Evolutionary conservation across 2,113 vertebrate genomes (phyloP), one percentile per base, ranked within the genome.

Genomic region (Rhadina sibilatrix): DNA sequence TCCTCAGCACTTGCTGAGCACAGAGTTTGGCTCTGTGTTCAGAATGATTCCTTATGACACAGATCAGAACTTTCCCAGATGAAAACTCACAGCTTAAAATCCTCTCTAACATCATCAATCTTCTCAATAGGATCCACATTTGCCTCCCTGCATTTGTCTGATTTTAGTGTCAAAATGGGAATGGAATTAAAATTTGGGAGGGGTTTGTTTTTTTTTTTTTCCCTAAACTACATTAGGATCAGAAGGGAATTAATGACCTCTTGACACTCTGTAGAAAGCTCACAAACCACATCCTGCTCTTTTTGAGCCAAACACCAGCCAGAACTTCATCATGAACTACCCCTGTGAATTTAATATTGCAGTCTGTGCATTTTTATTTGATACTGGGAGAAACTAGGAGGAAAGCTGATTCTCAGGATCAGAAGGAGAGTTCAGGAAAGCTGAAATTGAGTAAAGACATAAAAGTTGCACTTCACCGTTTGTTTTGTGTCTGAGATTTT

Each of bases 141-240:
- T 83, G 18, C 46, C 68, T 89, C 44, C 35, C 47, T 78, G 52
- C 30, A 13, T 78, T 76, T 87, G 38, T 66, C 66, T 52, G 24
- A 17, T 63, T 90, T 81, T 75, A 42, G 31, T 37, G n/a, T 37
- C 27, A 93, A 74, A 83, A 78, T 52, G 31, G 12, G 35, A 91
- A 74, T 47, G 69, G 70, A 68, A 25, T 79, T 89, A 60, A 70
- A 63, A 71, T 63, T 19, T 9, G 30, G 17, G 33, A 11, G 4
- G 4, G 0, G n/a, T n/a, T n/a, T n/a, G n/a, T n/a, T n/a, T 19
- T 30, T 10, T 6, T 7, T 8, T 33, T 78, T 52, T 25, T 13
- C 1, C 2, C 47, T 61, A 4, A 47, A 60, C 37, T 54, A 40
- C 24, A 72, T 70, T 70, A 83, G 42, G n/a, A 68, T 60, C 75